Conservation (phyloP, 2,113 vertebrate genomes). For the Nyctereutes procyonoides region DNA sequence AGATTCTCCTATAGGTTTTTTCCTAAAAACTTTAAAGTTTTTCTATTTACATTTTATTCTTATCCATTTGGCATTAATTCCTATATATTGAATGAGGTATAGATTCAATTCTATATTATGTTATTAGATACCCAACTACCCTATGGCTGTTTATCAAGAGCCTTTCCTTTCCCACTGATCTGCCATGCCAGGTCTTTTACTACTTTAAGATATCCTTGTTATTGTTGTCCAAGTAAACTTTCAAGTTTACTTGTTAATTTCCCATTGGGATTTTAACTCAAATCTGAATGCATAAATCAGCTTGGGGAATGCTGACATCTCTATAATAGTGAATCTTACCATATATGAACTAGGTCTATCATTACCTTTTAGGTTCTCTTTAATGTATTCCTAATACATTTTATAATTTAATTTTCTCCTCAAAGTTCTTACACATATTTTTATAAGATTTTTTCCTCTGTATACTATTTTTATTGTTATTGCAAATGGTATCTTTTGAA, state of each 20-base stretch:
- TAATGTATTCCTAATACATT: not conserved
- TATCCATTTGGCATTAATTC: not conserved
- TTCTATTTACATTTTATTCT: not conserved
- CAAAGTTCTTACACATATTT: constrained; percentile 7
- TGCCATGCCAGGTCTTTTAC: not conserved
- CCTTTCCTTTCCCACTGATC: not conserved
- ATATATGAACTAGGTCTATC: not conserved
- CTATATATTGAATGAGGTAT: not conserved
- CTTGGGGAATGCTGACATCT: not conserved
- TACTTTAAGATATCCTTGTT: constrained; percentile 30
- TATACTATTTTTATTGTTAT: not conserved
- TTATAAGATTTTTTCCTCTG: not conserved
- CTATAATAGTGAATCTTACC: not conserved
- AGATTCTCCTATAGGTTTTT: not conserved
- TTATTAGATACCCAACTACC: not conserved
- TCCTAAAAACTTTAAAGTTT: not conserved
- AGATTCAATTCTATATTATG: not conserved
- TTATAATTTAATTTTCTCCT: constrained; percentile 10
- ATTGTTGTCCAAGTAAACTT: not conserved
- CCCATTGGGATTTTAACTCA: constrained; percentile 15
- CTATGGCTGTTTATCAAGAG: not conserved
- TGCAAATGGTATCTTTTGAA: not conserved
- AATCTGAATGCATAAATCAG: constrained; percentile 9
- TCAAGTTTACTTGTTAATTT: constrained; percentile 2
- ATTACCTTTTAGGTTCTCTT: not conserved